Evolutionary conservation across 2,797 vertebrate genomes (phyloP), one percentile per base, ranked within the genome.

Genomic region (Prionace glauca): DNA sequence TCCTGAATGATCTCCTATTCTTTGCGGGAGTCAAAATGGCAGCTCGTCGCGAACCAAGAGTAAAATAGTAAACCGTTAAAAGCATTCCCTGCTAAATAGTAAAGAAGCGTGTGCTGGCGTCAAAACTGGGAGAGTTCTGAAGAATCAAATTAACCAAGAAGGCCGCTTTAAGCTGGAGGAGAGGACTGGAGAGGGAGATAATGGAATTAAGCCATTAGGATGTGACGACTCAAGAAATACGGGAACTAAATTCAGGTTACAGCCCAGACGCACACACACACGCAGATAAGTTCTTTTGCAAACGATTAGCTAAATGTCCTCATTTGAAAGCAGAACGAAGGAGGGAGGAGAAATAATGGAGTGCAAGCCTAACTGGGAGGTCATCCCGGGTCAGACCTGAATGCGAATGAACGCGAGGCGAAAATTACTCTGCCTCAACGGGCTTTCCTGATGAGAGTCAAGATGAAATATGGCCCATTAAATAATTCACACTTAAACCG

Each of bases 391-490:
- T 36, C 90, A 92, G 65, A 22, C n/a, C 24, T 41, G 90, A 92
- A 69, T 92, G 22, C 65, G 20, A 36, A 67, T 36, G 56, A 65
- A 92, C 9, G n/a, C 60, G 67, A 36, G 29, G 32, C 24, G 60
- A 69, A 92, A 92, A 92, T 92, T 67, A 92, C 65, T 92, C n/a
- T 24, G 62, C n/a, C 41, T 24, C 16, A 22, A 24, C 41, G 62
- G 69, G 90, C 32, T 24, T 14, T 69, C 56, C 90, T 69, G 90
- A 69, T 69, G 62, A n/a, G 36, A 36, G 18, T 67, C 18, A 69
- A n/a, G 36, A 92, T 67, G 62, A 92, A 92, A 69, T 69, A 41
- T 36, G n/a, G 90, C 65, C 65, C 20, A 67, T 92, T 92, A 92
- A 92, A 36, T 41, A 20, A 92, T 41, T 92, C 62, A 69, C 90